Base-by-base conservation (phyloP, 2,888 invertebrate genomes). In the Coremacera marginata region DNA sequence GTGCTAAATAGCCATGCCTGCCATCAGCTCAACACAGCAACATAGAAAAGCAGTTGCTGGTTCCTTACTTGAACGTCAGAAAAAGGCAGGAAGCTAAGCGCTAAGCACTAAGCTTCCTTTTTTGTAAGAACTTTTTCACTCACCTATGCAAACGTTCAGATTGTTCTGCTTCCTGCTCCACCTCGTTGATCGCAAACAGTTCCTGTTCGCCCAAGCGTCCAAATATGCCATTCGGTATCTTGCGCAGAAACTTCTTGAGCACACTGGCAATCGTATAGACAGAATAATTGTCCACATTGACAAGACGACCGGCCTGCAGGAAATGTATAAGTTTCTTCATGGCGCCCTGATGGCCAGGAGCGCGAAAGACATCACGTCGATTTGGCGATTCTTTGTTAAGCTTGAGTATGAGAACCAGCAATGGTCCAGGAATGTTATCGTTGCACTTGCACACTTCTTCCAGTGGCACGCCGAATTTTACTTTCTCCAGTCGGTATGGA, bases 261-360 rank as follows among this genome's bases (percentile, higher is more conserved):
- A 99, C 98, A 90, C 98, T 98, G 77, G 99, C 98, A 86, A 99
- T 97, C 34, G 99, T 99, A 90, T 98, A 98, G 80, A 98, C 97
- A 80, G 96, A 97, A 90, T 96, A 98, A 89, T 97, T 97, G 88
- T 96, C 96, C 86, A 97, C 96, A 90, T 97, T 97, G 77, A 97
- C 96, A 82, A 97, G 91, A 73, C 96, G 92, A 57, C 97, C 97
- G 78, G 95, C 94, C 90, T 96, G 96, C 82, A 97, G 91, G 89
- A 97, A 97, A 87, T 96, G 96, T 84, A 96, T 95, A 55, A 97
- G 91, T 88, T 96, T 96, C 89, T 97, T 97, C 96, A 96, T 96
- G 82, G 96, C 96, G 25, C 95, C 96, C 90, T 97, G 97, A 89
- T 98, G 96, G 1, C 98, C 98, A 1, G 98, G 98, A 70, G 98